Evolutionary conservation across 1,140 invertebrate genomes (phyloP), one percentile per base, ranked within the genome.

Genomic region (Dryas iulia): DNA sequence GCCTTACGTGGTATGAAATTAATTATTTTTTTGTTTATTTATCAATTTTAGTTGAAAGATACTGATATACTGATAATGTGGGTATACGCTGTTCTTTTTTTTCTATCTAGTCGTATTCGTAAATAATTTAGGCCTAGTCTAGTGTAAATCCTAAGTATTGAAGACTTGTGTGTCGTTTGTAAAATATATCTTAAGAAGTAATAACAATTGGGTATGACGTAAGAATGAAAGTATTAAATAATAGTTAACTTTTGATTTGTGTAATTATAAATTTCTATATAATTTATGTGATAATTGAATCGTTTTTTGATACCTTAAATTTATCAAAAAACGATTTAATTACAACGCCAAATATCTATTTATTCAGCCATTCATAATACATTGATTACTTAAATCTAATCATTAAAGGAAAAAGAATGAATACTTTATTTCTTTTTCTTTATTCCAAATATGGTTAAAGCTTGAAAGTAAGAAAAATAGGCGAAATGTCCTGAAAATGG

Each of bases 1-100:
- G 80, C 91, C 92, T 26, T 92, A 92, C 64, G 92, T 92, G 31
- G 91, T 92, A 87, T 92, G 91, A 92, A 82, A 92, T 52, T 88
- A 83, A 78, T 79, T 66, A 5, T 62, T 66, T 84, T 87, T 86
- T 82, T 79, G 68, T 84, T 86, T 77, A 14, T 73, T 66, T 63
- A 70, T 59, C 21, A 4, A 33, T 31, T 61, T 61, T 39, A 26
- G 56, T 35, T 59, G 7, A 61, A 68, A 68, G 59, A 68, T 61
- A 61, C 65, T 67, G 58, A 66, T 23, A 57, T 35, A 30, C 47
- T 23, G 39, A 25, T 39, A 62, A 26, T 14, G 25, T 18, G 14
- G 30, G 30, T 59, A 35, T 28, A 53, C 25, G 39, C 39, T 30
- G 59, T 53, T 26, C 12, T 33, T 33, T 30, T 4, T 30, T 30